Base-by-base conservation (phyloP, 2,113 vertebrate genomes). In the Mustelus asterias region DNA sequence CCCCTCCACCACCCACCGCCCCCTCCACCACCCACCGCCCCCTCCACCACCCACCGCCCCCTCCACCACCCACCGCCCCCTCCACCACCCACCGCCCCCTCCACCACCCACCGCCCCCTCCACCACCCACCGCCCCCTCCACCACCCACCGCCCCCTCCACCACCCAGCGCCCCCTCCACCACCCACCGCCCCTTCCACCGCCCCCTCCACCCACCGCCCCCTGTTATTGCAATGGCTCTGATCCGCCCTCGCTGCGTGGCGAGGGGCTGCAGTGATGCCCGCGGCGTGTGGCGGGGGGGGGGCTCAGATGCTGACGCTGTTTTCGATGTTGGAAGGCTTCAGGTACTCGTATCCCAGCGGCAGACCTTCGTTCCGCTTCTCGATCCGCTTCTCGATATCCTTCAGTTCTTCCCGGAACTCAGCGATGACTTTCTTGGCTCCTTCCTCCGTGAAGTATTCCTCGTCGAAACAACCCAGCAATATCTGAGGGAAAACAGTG, bases 251-350 rank as follows among this genome's bases (percentile, higher is more conserved):
- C 20, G 11, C n/a, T 33, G 29, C 2, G 44, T 48, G 44, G 44
- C 44, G 44, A n/a, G 44, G 44, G 29, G 2, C 22, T 13, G 29
- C 29, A 78, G 44, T 54, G 48, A 4, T 54, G 86, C 10, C n/a
- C 2, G 26, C 60, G 16, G 60, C 10, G 16, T 54, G 48, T 0
- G 48, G 48, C 1, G 5, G 48, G 48, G 26, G 60, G 3, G 48
- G 4, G 60, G 24, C 29, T 95, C 95, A 98, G 96, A 98, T 98
- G 0, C 97, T 98, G 97, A 98, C 98, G 96, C 98, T 98, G 96
- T 97, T 98, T 86, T 98, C 98, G 0, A 98, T 85, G 41, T 37
- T 96, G 69, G 97, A 97, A 33, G 98, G 98, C 69, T 97, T 97
- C 76, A 98, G 96, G 96, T 97, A 97, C 1, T 97, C 97, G 96